These are phyloP conservation scores for Mesorhabditis belari DNA, from an alignment of 2,888 invertebrate species.

Conservation along the genomic window DNA sequence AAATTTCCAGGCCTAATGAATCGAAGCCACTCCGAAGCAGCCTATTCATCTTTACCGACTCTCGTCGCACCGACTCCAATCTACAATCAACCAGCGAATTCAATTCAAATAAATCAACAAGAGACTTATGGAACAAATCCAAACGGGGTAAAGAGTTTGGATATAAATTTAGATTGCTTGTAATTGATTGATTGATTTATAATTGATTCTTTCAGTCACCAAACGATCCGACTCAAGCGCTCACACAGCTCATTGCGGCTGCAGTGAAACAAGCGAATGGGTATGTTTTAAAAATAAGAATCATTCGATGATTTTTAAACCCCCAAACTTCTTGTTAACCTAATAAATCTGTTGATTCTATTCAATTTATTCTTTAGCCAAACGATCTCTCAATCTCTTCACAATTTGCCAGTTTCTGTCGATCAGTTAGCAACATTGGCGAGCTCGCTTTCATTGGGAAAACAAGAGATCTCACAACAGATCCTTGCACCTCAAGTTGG, in stretches of 20 bases:
- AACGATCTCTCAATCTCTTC: background rate
- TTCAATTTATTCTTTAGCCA: slow-evolving; percentile 3
- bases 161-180: no score
- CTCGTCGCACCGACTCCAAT: background rate
- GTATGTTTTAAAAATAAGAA: slow-evolving; percentile 8
- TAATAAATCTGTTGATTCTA: background rate
- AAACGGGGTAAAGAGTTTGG: background rate
- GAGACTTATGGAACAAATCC: background rate
- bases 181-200: background rate
- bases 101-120: background rate
- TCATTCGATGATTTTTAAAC: slow-evolving; percentile 4
- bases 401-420: slow-evolving; percentile 18
- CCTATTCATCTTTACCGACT: background rate
- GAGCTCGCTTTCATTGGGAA: background rate
- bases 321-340: no score
- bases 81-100: background rate
- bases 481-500: background rate
- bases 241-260: slow-evolving; percentile 44
- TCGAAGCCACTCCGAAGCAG: background rate
- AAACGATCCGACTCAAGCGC: slow-evolving; percentile 15
- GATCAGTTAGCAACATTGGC: slow-evolving; percentile 16
- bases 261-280: slow-evolving; percentile 37
- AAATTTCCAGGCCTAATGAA: background rate
- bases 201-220: slow-evolving; percentile 4
- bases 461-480: background rate